phyloP scores from a whole-genome alignment of 2,797 vertebrate genomes.

The Mastacembelus armatus region DNA sequence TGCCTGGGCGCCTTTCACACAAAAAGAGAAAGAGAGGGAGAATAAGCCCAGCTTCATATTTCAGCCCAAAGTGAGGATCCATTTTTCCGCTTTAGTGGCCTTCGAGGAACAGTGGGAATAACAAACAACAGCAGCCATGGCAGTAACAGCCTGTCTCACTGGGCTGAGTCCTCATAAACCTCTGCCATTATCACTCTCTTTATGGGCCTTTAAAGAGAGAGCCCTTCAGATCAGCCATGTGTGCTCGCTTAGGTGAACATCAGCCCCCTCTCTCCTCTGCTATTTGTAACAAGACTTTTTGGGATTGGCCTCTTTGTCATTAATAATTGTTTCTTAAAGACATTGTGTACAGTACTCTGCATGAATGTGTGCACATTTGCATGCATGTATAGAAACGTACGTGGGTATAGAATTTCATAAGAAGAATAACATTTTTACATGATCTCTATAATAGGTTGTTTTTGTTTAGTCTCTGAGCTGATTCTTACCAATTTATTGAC shows the following conservation, averaged over 20 bases:
- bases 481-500: neutral
- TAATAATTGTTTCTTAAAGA: constrained; percentile 25
- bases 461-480: neutral
- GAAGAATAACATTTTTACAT: too few relatives aligned
- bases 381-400: neutral
- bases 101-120: constrained; percentile 85
- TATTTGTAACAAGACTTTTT: constrained; percentile 41
- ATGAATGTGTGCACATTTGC: neutral
- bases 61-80: constrained; percentile 84
- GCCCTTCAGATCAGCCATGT: constrained; percentile 74
- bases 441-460: neutral
- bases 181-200: constrained; percentile 81
- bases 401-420: too few relatives aligned
- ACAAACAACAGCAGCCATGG: constrained; percentile 79
- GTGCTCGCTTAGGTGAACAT: constrained; percentile 58
- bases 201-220: constrained; percentile 80
- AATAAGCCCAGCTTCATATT: constrained; percentile 83
- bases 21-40: constrained; percentile 80
- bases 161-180: constrained; percentile 82
- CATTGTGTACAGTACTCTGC: neutral
- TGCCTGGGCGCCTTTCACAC: constrained; percentile 83
- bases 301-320: constrained; percentile 25
- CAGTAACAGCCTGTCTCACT: constrained; percentile 77
- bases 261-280: constrained; percentile 42
- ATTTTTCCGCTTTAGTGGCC: constrained; percentile 87